Base-by-base conservation (phyloP, 2,113 vertebrate species). In the Eonycteris spelaea region DNA sequence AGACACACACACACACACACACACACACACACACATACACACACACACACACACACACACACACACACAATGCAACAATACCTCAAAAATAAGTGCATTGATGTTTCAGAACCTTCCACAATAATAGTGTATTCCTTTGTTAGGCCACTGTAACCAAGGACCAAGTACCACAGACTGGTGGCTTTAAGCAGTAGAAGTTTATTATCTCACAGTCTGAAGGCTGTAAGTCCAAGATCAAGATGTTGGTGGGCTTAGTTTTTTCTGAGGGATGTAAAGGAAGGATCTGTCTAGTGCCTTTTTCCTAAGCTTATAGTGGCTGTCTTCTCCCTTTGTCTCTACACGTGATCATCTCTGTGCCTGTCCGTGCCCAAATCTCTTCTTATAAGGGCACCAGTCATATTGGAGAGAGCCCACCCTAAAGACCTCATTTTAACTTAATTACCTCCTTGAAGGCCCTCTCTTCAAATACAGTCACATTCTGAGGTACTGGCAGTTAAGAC, bases 341-440 rank as follows among this genome's bases (percentile, higher is more conserved):
- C 2, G 2, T 16, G 3, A 8, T 57, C 10, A 59, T 82, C 35
- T 28, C 28, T 75, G 2, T 30, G 7, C 9, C 12, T 59, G 12
- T 51, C 63, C 30, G 10, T 70, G 33, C 67, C 33, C 43, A 74
- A 16, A 85, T 91, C 28, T 75, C 73, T 18, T 48, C 38, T 79
- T n/a, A 0, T 40, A 71, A 65, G 65, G 53, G 24, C 45, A 73
- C 0, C 24, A 28, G 65, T 68, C 28, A 33, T 74, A 11, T 33
- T 53, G 9, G n/a, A 43, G 71, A 48, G 55, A 7, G 5, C n/a
- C 3, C n/a, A 38, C 33, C 2, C 4, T 67, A 24, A 18, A 30
- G 55, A 28, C 26, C 61, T 43, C 28, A 45, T 35, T 86, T 90
- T 61, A 75, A 53, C 3, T 53, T 93, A 91, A 68, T 95, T 78